Base-by-base conservation (phyloP, 2,797 vertebrate species). In the Smutsia temminckii region DNA sequence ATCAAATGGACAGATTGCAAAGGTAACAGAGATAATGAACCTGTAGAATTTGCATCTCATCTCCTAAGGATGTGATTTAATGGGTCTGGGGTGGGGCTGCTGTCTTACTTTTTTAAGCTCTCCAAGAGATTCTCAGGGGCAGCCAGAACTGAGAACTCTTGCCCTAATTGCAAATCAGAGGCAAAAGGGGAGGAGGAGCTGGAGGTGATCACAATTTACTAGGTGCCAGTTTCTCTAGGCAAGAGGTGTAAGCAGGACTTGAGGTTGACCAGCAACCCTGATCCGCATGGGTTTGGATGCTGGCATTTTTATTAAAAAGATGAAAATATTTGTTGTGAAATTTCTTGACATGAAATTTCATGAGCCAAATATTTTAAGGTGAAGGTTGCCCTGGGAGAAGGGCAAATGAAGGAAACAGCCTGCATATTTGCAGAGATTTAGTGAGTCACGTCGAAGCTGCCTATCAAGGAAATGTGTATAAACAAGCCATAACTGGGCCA, bases 31-130 rank as follows among this genome's bases (percentile, higher is more conserved):
- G 95, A 90, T 94, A 93, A 93, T 74, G 72, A 92, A 55, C 53
- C 66, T 80, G 1, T 69, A 88, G 96, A 91, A 90, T 85, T 87
- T 85, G 21, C 71, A 13, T 79, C 72, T 89, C 37, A 92, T 85
- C 81, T 95, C 89, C 89, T 74, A 88, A 66, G 63, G 85, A 61
- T 78, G 64, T 37, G 94, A 86, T 93, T 96, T 92, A 97, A 95
- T 89, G 96, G 92, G 95, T 37, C 85, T 85, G 66, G 84, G 96
- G 85, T 34, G 11, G 53, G 29, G 83, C 85, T 80, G n/a, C 23
- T 64, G 14, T 79, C 59, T 32, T 55, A 12, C n/a, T 57, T 64
- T 79, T 85, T 75, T 42, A 74, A 94, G 79, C 75, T 95, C 91
- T 29, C 46, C 49, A 3, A 61, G 55, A 77, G 64, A 89, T 79